Evolutionary conservation across 2,888 invertebrate genomes (phyloP).

Genomic region (Dicyrtoma fusca): DNA sequence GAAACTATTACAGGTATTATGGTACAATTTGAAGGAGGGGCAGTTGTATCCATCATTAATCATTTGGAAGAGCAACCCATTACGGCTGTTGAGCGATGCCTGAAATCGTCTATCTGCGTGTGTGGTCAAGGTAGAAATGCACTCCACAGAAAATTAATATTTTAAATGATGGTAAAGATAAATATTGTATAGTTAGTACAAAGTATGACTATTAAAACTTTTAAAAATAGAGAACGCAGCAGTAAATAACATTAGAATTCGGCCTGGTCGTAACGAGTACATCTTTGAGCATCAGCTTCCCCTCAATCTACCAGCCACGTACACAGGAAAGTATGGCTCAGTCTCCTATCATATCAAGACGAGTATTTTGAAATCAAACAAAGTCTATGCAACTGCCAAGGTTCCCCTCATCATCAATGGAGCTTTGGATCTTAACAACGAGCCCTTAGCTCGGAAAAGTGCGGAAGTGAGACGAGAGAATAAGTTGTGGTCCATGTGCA

Average conservation of each 20-base stretch:
- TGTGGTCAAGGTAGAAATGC: constrained; percentile 28
- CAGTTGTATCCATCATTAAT: constrained; percentile 25
- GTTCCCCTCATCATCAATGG: constrained; percentile 45
- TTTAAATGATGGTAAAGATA: not conserved
- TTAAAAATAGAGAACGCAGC: constrained; percentile 10
- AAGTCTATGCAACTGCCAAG: constrained; percentile 34
- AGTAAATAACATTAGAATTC: constrained; percentile 14
- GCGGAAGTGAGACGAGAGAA: constrained; percentile 20
- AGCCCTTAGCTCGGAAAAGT: constrained; percentile 35
- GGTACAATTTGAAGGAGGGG: constrained; percentile 31
- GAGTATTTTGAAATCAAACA: constrained; percentile 15
- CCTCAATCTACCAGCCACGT: constrained; percentile 8
- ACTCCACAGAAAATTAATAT: too few relatives aligned
- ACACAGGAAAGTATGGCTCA: constrained; percentile 26
- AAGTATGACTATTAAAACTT: not conserved
- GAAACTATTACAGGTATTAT: constrained; percentile 21
- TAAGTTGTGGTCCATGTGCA: constrained; percentile 31
- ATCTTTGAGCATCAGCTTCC: constrained; percentile 29
- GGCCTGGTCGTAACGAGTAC: constrained; percentile 32
- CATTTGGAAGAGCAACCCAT: constrained; percentile 33
- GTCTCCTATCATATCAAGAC: constrained; percentile 17
- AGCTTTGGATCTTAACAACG: constrained; percentile 45
- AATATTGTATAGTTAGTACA: not conserved
- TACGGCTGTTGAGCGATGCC: constrained; percentile 24
- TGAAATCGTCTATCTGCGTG: constrained; percentile 30